Base-by-base conservation (phyloP, 2,113 vertebrate genomes). In the Phoxinus phoxinus region DNA sequence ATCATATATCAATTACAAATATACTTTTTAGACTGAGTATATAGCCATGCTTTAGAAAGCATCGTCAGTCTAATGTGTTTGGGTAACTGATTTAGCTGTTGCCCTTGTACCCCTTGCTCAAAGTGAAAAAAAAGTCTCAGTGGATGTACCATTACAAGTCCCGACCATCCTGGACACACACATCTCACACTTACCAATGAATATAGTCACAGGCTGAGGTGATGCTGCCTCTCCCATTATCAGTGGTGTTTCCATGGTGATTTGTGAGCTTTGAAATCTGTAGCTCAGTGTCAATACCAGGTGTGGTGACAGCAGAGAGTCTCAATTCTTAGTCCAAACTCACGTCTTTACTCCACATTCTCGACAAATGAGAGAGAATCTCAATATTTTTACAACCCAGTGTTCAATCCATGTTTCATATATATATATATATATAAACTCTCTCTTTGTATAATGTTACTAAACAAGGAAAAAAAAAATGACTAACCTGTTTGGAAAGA, bases 191-290 rank as follows among this genome's bases (percentile, higher is more conserved):
- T 35, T 35, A 32, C 30, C 17, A 69, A 4, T 69, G 65, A 69
- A 69, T 69, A 69, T 69, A 35, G 30, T 69, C 65, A 69, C 3
- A 69, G 63, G 80, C 67, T 69, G 19, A 82, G 17, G n/a, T 27
- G 63, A 56, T 30, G 23, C 65, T 46, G 82, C 80, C 81, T 86
- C 73, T 78, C 79, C 71, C 44, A 72, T 83, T 51, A 61, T 76
- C 41, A 59, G 77, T 71, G n/a, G 59, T 67, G 87, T 88, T 88
- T 81, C 87, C 87, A 88, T 88, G 87, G 87, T 86, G 87, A 88
- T 84, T 61, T 48, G 32, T 73, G 86, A 84, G 86, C 82, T 84
- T 61, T 81, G 82, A 76, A 46, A 87, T 87, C 56, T 59, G 10
- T 46, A 2, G 3, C 51, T 77, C 17, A 10, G 51, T 84, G 53